Percentiles rank a stretch among this genome's conserved stretches.
phyloP scores from a whole-genome alignment of 2,797 vertebrate genomes.

The Cuniculus paca region DNA sequence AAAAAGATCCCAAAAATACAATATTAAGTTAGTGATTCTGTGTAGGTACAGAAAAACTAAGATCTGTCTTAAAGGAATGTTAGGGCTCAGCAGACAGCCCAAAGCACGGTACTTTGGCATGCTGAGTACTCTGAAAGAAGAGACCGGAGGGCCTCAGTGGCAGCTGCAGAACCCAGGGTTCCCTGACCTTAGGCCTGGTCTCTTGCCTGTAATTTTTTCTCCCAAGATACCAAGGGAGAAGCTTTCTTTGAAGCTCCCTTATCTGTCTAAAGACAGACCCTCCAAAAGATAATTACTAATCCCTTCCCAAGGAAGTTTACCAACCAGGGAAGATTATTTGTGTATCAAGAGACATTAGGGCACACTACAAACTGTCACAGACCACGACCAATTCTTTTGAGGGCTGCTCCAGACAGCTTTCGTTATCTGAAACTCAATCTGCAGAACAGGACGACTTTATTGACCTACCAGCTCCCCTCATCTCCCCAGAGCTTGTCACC shows the following conservation, averaged over 20 bases:
- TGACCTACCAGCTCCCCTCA: not conserved
- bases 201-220: not conserved
- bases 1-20: not conserved
- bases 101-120: too few species aligned
- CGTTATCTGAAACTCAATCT: not conserved
- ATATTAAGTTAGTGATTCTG: slow-evolving; percentile 7
- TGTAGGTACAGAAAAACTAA: not conserved
- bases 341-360: not conserved
- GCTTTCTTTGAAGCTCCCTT: not conserved
- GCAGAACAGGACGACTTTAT: not conserved
- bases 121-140: not conserved
- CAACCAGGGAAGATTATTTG: not conserved
- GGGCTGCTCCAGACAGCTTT: not conserved
- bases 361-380: not conserved
- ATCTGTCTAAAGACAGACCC: not conserved
- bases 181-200: not conserved
- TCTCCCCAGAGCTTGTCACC: not conserved
- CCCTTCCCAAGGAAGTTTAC: not conserved
- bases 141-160: not conserved
- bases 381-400: too few species aligned
- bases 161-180: not conserved
- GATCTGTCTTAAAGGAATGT: not conserved
- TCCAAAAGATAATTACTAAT: not conserved
- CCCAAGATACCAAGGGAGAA: not conserved
- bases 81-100: not conserved